Evolutionary conservation across 1,140 invertebrate genomes (phyloP).

Genomic region (Oryzaephilus surinamensis): DNA sequence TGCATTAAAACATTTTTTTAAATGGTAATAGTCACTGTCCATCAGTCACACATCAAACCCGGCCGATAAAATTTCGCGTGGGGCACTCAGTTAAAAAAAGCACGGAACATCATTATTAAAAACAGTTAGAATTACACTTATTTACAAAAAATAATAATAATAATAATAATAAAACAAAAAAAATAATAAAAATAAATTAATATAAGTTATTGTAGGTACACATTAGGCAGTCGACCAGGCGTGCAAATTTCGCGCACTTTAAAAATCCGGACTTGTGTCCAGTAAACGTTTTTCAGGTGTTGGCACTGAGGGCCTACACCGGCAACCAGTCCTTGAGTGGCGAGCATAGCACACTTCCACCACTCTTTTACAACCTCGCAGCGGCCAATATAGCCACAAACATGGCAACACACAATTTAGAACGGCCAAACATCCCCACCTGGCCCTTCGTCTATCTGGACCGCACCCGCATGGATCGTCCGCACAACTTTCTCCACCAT

Average conservation of each 20-base stretch:
- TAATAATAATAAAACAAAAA: constrained; percentile 29
- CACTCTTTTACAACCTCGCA: constrained; percentile 64
- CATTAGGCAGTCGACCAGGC: constrained; percentile 19
- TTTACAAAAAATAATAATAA: constrained; percentile 24
- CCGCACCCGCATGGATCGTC: constrained; percentile 81
- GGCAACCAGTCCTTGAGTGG: constrained; percentile 51
- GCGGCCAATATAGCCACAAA: constrained; percentile 84
- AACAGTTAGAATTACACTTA: constrained; percentile 29
- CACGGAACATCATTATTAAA: constrained; percentile 24
- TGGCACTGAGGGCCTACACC: constrained; percentile 43
- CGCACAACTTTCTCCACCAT: constrained; percentile 55
- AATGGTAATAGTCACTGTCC: too few relatives aligned
- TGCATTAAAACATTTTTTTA: too few relatives aligned
- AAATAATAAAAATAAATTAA: constrained; percentile 22
- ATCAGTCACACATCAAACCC: background rate
- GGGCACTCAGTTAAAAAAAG: constrained; percentile 22
- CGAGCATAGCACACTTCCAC: constrained; percentile 74
- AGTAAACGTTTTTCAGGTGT: constrained; percentile 47
- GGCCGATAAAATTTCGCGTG: background rate
- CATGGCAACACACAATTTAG: constrained; percentile 75
- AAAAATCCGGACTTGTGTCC: constrained; percentile 42
- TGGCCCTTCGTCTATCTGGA: constrained; percentile 52
- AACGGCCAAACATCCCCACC: constrained; percentile 77
- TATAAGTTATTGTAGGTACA: constrained; percentile 21
- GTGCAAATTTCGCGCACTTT: constrained; percentile 11